Evolutionary conservation across 2,797 vertebrate genomes (phyloP).

Genomic region (Cyclopterus lumpus): DNA sequence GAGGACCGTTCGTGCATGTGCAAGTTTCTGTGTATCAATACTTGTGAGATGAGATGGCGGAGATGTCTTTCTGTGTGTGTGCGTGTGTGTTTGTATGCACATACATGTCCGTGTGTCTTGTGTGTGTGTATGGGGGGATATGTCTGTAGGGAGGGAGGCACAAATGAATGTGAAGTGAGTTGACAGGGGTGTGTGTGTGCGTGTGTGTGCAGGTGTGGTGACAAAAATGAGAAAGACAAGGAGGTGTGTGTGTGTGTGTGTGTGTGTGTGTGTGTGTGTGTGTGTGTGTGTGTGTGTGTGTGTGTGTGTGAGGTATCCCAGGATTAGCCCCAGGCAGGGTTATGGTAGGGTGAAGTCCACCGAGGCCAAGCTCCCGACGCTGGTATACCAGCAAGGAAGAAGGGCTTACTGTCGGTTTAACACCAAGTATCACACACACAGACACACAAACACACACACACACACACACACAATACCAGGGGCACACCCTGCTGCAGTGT

Average conservation of each 20-base stretch:
- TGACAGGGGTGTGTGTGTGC: constrained; percentile 25
- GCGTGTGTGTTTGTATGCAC: neutral
- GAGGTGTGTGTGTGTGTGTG: neutral
- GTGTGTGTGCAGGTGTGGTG: constrained; percentile 6
- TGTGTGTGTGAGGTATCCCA: constrained; percentile 4
- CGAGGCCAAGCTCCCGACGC: constrained; percentile 47
- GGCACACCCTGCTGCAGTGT: neutral
- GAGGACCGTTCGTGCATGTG: neutral
- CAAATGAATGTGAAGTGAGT: constrained; percentile 46
- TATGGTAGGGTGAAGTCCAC: constrained; percentile 50
- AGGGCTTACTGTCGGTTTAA: constrained; percentile 65
- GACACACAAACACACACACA: neutral
- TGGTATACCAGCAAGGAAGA: constrained; percentile 49
- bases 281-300: neutral
- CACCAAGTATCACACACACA: constrained; percentile 37
- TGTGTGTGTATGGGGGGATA: neutral
- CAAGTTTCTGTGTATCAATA: neutral
- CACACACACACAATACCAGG: neutral
- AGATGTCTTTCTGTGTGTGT: neutral
- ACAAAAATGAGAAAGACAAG: constrained; percentile 26
- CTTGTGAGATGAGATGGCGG: neutral
- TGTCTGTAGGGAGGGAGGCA: constrained; percentile 2
- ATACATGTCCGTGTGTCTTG: neutral
- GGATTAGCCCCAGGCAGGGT: constrained; percentile 54
- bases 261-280: neutral